phyloP scores from a whole-genome alignment of 2,888 invertebrate genomes.

The Prenolepis imparis region DNA sequence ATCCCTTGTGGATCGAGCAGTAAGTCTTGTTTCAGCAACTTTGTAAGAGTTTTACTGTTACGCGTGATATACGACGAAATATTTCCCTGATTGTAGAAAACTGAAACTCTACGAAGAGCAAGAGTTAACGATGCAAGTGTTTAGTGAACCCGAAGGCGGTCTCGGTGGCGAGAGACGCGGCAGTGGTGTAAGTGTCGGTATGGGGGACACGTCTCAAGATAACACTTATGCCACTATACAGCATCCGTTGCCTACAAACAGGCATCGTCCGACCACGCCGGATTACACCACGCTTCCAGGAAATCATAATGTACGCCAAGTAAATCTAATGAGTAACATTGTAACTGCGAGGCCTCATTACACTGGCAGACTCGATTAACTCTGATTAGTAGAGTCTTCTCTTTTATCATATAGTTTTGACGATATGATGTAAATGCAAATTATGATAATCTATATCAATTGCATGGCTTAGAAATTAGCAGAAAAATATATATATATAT shows the following conservation, averaged over 20 bases:
- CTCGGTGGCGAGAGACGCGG: conserved; percentile 87
- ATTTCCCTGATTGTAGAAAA: conserved; percentile 87
- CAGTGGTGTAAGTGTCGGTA: conserved; percentile 86
- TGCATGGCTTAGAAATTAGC: not conserved
- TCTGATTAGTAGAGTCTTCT: not conserved
- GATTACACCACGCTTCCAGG: conserved; percentile 87
- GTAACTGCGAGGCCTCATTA: not conserved
- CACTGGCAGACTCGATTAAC: not conserved
- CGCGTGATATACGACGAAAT: not conserved
- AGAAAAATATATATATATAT: not conserved
- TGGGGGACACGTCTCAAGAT: conserved; percentile 87
- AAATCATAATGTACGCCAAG: conserved; percentile 87
- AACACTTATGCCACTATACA: conserved; percentile 94
- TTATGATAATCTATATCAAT: not conserved
- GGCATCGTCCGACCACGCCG: conserved; percentile 85
- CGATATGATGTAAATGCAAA: not conserved
- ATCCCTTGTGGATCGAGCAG: conserved; percentile 97
- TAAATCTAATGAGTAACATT: conserved; percentile 31
- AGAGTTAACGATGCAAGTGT: conserved; percentile 97
- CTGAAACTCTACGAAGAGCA: conserved; percentile 96
- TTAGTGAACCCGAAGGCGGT: conserved; percentile 91
- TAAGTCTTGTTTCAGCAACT: conserved; percentile 85
- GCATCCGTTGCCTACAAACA: conserved; percentile 87
- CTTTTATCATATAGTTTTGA: not conserved
- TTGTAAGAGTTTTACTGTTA: not conserved